Evolutionary conservation across 2,797 vertebrate species (phyloP).

Genomic region (Ceyx erithaca): DNA sequence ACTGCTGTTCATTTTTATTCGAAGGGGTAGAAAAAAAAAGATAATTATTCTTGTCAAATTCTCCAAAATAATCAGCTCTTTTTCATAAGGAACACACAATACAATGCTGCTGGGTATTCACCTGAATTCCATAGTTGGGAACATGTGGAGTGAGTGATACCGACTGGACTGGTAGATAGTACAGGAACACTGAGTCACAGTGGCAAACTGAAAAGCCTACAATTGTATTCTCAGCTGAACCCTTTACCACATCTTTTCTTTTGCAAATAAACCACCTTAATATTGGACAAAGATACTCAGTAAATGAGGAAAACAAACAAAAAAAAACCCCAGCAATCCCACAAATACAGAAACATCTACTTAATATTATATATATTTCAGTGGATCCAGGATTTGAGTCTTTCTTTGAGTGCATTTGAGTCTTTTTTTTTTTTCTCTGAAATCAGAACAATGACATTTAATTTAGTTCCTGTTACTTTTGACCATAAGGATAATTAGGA

Average conservation of each 20-base stretch:
- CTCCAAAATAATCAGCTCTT: constrained; percentile 51
- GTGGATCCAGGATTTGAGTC: not conserved
- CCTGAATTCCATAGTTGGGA: not conserved
- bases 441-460: not conserved
- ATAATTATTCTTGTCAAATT: constrained; percentile 62
- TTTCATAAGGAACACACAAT: constrained; percentile 2
- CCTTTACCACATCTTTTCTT: not conserved
- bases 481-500: not conserved
- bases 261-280: not conserved
- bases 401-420: not conserved
- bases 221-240: not conserved
- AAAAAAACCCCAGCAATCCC: not conserved
- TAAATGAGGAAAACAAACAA: too few species aligned
- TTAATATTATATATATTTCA: not conserved
- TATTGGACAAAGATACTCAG: not conserved
- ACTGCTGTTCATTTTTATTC: constrained; percentile 34
- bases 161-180: not conserved
- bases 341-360: not conserved
- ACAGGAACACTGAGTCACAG: not conserved
- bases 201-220: not conserved
- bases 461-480: not conserved
- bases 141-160: not conserved
- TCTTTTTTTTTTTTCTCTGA: not conserved
- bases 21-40: not conserved
- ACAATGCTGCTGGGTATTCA: not conserved